Conservation (phyloP, 2,888 invertebrate species). For the Apocheima hispidaria region DNA sequence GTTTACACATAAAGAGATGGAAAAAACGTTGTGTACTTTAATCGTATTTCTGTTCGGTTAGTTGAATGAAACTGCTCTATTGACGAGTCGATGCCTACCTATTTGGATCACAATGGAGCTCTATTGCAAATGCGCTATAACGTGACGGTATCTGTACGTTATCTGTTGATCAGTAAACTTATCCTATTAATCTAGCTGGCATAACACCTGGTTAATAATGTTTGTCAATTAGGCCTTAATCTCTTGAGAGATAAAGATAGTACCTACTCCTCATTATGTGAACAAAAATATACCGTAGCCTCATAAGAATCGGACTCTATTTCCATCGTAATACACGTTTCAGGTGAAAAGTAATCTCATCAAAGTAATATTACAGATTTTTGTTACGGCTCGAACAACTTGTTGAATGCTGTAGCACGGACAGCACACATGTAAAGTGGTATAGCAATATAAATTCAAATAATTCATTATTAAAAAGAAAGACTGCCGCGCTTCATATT, state of each 20-base stretch:
- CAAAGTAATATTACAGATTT: slow-evolving; percentile 26
- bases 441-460: background rate
- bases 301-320: slow-evolving; percentile 19
- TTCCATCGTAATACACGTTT: slow-evolving; percentile 7
- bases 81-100: slow-evolving; percentile 6
- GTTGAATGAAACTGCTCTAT: slow-evolving; percentile 25
- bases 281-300: slow-evolving; percentile 24
- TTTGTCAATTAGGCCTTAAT: slow-evolving; percentile 44
- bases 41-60: slow-evolving; percentile 15
- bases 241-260: slow-evolving; percentile 39
- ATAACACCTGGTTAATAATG: slow-evolving; percentile 41
- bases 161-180: slow-evolving; percentile 43
- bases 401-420: slow-evolving; percentile 67
- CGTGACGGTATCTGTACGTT: slow-evolving; percentile 32
- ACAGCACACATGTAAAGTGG: slow-evolving; percentile 14
- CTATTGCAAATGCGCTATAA: slow-evolving; percentile 18
- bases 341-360: slow-evolving; percentile 9
- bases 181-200: slow-evolving; percentile 42
- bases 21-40: slow-evolving; percentile 19
- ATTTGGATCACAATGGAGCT: slow-evolving; percentile 7
- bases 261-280: slow-evolving; percentile 1
- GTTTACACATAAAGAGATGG: slow-evolving; percentile 28
- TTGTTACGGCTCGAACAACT: slow-evolving; percentile 57
- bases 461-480: background rate
- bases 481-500: no score